Evolutionary conservation across 2,113 vertebrate species (phyloP).

Genomic region (Lampris incognitus): DNA sequence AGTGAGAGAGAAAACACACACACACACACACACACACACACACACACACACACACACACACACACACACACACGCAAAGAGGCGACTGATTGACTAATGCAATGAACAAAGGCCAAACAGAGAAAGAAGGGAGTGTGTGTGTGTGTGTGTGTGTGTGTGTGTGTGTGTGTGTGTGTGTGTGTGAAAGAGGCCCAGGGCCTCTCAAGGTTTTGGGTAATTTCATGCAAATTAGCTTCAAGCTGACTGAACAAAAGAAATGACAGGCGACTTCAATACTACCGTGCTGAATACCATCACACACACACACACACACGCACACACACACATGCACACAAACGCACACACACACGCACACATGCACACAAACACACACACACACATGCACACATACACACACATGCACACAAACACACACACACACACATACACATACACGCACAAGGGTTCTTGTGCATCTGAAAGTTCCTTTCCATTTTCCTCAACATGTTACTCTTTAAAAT

Average conservation of each 20-base stretch:
- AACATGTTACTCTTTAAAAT: no score
- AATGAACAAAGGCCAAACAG: constrained; percentile 47
- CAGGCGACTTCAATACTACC: constrained; percentile 69
- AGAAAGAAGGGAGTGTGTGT: constrained; percentile 8
- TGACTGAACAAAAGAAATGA: constrained; percentile 69
- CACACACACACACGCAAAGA: constrained; percentile 9
- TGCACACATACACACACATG: background rate
- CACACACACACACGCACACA: constrained; percentile 9
- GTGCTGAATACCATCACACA: constrained; percentile 67
- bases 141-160: constrained; percentile 43
- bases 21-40: constrained; percentile 4
- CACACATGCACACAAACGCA: constrained; percentile 21
- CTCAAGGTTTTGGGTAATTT: constrained; percentile 73
- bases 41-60: background rate
- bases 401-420: background rate
- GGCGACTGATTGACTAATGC: constrained; percentile 73
- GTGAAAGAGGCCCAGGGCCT: constrained; percentile 59
- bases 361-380: background rate
- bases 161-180: constrained; percentile 28
- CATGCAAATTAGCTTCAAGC: constrained; percentile 78
- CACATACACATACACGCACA: background rate
- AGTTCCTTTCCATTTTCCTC: no score
- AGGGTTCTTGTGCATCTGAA: no score
- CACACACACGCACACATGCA: constrained; percentile 27
- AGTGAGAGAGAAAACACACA: constrained; percentile 65